phyloP scores from a whole-genome alignment of 2,888 invertebrate genomes.

The Eretmocerus hayati region DNA sequence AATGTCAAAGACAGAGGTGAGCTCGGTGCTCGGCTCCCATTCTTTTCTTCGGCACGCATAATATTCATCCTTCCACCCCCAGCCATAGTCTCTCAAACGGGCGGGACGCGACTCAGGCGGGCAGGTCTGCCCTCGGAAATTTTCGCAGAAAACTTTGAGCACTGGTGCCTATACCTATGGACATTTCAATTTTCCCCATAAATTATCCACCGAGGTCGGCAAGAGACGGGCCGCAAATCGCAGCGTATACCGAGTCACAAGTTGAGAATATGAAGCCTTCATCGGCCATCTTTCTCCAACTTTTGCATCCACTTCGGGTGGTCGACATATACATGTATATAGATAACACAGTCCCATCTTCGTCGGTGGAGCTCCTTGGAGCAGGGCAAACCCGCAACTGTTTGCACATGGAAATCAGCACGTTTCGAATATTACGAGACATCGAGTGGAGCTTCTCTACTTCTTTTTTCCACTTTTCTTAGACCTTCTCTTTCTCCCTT shows the following conservation, averaged over 20 bases:
- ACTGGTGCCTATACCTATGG: conserved; percentile 12
- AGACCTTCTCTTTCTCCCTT: no score
- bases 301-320: conserved; percentile 5
- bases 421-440: no score
- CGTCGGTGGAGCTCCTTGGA: no score
- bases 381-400: neutral
- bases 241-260: neutral
- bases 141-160: conserved; percentile 5
- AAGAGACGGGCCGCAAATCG: neutral
- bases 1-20: conserved; percentile 31
- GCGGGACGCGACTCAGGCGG: neutral
- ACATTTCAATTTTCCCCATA: conserved; percentile 21
- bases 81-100: no score
- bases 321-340: no score
- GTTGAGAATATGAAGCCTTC: conserved; percentile 6
- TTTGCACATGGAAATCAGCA: no score
- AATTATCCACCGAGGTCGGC: conserved; percentile 8
- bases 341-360: no score
- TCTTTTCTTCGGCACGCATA: neutral
- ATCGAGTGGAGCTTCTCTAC: no score
- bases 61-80: conserved; percentile 3
- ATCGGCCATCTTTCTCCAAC: conserved; percentile 4
- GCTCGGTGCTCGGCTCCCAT: no score
- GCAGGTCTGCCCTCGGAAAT: conserved; percentile 3
- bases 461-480: no score